phyloP scores from a whole-genome alignment of 2,888 invertebrate species.

The Lepetodrilus schrolli region DNA sequence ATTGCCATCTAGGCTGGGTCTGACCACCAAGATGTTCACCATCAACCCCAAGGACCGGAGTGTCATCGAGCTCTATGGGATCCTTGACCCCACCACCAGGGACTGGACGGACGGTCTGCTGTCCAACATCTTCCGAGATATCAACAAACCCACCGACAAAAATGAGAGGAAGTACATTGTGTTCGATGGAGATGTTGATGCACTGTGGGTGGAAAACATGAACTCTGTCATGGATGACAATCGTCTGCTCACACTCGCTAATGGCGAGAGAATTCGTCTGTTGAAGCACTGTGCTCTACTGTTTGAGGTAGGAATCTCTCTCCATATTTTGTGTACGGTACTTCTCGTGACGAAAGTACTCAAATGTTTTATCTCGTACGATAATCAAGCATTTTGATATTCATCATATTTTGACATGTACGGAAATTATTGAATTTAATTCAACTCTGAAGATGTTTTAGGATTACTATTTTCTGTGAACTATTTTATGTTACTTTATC shows the following conservation, averaged over 20 bases:
- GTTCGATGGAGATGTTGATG: constrained; percentile 95
- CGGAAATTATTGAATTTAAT: no score
- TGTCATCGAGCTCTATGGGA: constrained; percentile 91
- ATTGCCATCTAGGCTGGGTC: constrained; percentile 79
- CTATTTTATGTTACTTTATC: no score
- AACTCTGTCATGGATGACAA: constrained; percentile 98
- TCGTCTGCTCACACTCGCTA: constrained; percentile 89
- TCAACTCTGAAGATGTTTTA: no score
- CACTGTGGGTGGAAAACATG: constrained; percentile 97
- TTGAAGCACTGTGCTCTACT: constrained; percentile 87
- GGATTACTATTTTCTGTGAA: no score
- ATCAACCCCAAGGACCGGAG: constrained; percentile 93
- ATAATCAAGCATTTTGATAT: no score
- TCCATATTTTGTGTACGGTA: neutral
- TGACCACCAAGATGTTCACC: constrained; percentile 86
- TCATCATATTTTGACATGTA: no score
- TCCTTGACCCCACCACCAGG: constrained; percentile 87
- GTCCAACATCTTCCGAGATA: constrained; percentile 92
- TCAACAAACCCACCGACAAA: constrained; percentile 85
- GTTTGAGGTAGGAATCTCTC: constrained; percentile 82
- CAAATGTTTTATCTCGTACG: no score
- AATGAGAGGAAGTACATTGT: constrained; percentile 88
- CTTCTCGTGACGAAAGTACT: no score
- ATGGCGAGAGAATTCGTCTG: constrained; percentile 90
- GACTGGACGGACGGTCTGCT: constrained; percentile 95